phyloP scores from a whole-genome alignment of 2,888 invertebrate species.

The Crossocerus cetratus region DNA sequence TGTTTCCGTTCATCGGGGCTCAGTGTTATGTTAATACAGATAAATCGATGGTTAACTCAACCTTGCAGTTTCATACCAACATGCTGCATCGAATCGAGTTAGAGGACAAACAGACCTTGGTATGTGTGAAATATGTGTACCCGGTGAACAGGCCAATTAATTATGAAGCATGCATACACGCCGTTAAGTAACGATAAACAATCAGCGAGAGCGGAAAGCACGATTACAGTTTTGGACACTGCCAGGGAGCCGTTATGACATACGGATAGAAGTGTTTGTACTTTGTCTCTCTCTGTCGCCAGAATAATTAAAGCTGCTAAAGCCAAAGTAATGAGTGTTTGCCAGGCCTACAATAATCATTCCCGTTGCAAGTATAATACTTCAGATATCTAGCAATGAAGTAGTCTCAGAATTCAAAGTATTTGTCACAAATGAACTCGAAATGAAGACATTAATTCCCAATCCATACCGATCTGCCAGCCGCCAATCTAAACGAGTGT shows the following conservation, averaged over 20 bases:
- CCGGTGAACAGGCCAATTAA: not conserved
- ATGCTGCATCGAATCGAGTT: not conserved
- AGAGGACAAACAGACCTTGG: not conserved
- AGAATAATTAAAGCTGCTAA: not conserved
- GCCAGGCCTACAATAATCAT: not conserved
- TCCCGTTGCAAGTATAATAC: not conserved
- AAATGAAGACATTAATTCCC: not conserved
- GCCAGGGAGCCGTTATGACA: too few relatives aligned
- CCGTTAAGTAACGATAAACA: not conserved
- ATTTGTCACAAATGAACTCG: not conserved
- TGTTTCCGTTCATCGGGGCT: not conserved
- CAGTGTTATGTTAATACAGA: too few relatives aligned
- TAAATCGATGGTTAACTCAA: too few relatives aligned
- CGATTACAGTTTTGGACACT: not conserved
- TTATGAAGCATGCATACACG: not conserved
- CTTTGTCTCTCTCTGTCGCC: too few relatives aligned
- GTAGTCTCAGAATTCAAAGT: not conserved
- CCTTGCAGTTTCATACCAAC: not conserved
- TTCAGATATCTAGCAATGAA: not conserved
- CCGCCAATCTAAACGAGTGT: not conserved
- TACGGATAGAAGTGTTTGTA: too few relatives aligned
- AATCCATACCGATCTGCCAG: not conserved
- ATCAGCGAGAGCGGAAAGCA: not conserved
- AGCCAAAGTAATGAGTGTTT: not conserved
- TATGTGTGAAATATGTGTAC: not conserved